phyloP scores from a whole-genome alignment of 2,888 invertebrate genomes.

The Ormyrus labotus region DNA sequence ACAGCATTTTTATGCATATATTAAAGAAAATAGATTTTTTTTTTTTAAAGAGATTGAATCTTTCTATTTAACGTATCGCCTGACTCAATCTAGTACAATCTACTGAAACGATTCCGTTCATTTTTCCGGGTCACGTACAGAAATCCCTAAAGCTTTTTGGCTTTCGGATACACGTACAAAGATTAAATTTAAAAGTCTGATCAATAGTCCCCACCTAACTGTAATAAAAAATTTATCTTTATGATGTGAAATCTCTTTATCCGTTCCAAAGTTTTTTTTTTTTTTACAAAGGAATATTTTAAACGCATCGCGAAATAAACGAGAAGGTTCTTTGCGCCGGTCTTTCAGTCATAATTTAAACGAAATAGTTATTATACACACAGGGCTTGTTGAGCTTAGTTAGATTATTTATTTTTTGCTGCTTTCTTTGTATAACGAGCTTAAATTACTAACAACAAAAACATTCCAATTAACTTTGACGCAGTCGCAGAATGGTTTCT shows the following conservation, averaged over 20 bases:
- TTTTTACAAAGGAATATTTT: too few relatives aligned
- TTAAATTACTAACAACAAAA: slow-evolving; percentile 16
- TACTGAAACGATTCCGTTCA: slow-evolving; percentile 31
- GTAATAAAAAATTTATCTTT: neutral
- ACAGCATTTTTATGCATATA: too few relatives aligned
- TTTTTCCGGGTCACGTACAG: slow-evolving; percentile 47
- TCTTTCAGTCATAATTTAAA: too few relatives aligned
- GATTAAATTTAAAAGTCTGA: slow-evolving; percentile 49
- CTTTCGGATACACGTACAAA: slow-evolving; percentile 31
- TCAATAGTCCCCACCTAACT: slow-evolving; percentile 11
- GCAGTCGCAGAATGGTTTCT: slow-evolving; percentile 28
- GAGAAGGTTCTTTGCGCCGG: too few relatives aligned
- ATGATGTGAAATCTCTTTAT: too few relatives aligned
- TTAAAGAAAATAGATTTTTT: neutral
- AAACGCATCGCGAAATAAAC: too few relatives aligned
- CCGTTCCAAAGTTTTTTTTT: too few relatives aligned
- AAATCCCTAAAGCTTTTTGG: slow-evolving; percentile 28
- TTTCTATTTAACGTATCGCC: slow-evolving; percentile 17
- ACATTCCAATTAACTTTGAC: slow-evolving; percentile 49
- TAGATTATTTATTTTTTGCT: too few relatives aligned
- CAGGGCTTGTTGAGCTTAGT: too few relatives aligned
- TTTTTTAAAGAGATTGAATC: slow-evolving; percentile 2
- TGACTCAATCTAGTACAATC: neutral
- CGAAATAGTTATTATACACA: too few relatives aligned
- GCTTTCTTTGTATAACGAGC: too few relatives aligned